Evolutionary conservation across 2,888 invertebrate genomes (phyloP).

Genomic region (Junonia oenone): DNA sequence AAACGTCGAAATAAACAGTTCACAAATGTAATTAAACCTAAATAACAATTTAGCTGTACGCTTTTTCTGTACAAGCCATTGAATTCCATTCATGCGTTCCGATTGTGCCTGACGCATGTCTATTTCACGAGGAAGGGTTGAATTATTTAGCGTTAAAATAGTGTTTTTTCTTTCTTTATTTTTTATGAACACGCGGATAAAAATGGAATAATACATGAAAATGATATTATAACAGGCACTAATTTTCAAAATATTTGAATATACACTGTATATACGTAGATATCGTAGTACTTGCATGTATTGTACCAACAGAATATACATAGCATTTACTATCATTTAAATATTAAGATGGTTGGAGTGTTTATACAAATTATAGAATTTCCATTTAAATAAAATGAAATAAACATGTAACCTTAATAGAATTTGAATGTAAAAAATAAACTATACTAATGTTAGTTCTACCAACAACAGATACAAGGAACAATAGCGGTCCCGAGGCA

Average conservation of each 20-base stretch:
- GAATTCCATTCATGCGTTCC: slow-evolving; percentile 31
- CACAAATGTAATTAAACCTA: slow-evolving; percentile 1
- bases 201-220: too few species aligned
- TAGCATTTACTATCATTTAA: too few species aligned
- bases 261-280: too few species aligned
- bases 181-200: too few species aligned
- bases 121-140: slow-evolving; percentile 32
- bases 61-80: slow-evolving; percentile 31
- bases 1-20: background rate
- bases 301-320: too few species aligned
- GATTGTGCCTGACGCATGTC: slow-evolving; percentile 31
- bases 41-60: slow-evolving; percentile 26
- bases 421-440: background rate
- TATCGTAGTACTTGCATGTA: too few species aligned
- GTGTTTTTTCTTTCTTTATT: background rate
- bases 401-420: too few species aligned
- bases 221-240: too few species aligned
- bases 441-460: background rate
- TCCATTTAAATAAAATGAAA: too few species aligned
- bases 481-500: slow-evolving; percentile 26
- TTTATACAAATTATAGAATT: too few species aligned
- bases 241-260: too few species aligned
- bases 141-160: background rate
- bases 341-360: too few species aligned
- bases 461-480: slow-evolving; percentile 20